phyloP scores from a whole-genome alignment of 2,888 invertebrate genomes.

The Monoplex corrugatus region DNA sequence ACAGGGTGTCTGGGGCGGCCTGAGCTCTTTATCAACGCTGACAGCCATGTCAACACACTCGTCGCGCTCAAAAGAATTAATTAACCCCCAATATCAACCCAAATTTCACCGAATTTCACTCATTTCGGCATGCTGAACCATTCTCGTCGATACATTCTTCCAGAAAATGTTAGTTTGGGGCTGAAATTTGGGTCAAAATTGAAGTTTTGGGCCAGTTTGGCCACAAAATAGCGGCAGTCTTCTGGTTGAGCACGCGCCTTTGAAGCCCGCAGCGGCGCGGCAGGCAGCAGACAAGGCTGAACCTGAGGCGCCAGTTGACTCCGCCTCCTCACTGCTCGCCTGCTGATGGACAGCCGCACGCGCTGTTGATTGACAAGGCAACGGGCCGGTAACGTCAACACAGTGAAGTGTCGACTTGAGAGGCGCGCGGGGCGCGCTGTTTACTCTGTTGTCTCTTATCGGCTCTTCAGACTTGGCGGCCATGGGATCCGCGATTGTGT shows the following conservation, averaged over 20 bases:
- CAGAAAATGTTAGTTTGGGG: background rate
- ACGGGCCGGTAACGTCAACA: background rate
- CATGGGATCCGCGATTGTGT: background rate
- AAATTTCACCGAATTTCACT: background rate
- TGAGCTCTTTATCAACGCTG: constrained; percentile 49
- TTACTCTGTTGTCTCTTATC: constrained; percentile 27
- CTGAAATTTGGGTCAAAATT: background rate
- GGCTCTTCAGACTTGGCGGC: constrained; percentile 17
- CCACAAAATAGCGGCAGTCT: background rate
- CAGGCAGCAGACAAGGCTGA: background rate
- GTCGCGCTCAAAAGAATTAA: constrained; percentile 37
- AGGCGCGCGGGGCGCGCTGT: constrained; percentile 21
- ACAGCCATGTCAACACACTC: constrained; percentile 43
- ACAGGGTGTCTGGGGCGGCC: constrained; percentile 43
- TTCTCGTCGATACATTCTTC: background rate
- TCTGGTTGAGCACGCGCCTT: constrained; percentile 19
- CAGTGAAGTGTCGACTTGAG: constrained; percentile 36
- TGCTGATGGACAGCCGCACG: constrained; percentile 26
- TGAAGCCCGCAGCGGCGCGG: constrained; percentile 11
- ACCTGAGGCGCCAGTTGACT: constrained; percentile 36
- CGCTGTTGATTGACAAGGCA: constrained; percentile 39
- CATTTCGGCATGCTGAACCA: background rate
- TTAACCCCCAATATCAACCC: background rate
- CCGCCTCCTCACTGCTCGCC: constrained; percentile 21
- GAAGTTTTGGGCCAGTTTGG: background rate